phyloP scores from a whole-genome alignment of 2,888 invertebrate species.

The Macrosoma leucophasiata region DNA sequence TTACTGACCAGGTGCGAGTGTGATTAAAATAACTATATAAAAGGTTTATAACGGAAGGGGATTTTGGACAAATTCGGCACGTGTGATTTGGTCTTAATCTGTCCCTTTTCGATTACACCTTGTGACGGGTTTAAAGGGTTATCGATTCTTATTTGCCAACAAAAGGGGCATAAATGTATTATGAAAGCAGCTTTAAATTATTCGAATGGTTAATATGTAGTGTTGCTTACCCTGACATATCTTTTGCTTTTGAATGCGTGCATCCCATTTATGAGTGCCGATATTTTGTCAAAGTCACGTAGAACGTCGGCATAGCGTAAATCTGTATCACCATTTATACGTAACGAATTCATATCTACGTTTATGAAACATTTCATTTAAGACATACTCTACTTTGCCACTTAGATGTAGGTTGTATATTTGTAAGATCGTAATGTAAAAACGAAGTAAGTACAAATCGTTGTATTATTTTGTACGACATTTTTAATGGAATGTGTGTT shows the following conservation, averaged over 20 bases:
- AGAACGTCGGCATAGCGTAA: no score
- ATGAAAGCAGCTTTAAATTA: conserved; percentile 52
- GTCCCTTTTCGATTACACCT: conserved; percentile 43
- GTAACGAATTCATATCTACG: conserved; percentile 31
- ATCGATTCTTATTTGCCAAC: no score
- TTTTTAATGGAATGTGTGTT: conserved; percentile 40
- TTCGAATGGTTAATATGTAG: conserved; percentile 37
- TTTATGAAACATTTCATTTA: conserved; percentile 35
- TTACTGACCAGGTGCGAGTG: no score
- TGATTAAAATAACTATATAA: conserved; percentile 36
- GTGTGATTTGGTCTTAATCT: conserved; percentile 51
- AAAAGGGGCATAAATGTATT: no score
- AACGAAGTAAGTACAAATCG: conserved; percentile 43
- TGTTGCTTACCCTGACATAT: no score
- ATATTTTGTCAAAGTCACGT: no score
- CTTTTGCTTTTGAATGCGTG: no score
- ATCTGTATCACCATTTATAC: no score
- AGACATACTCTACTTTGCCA: conserved; percentile 67
- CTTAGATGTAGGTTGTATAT: conserved; percentile 35
- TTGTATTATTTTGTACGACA: conserved; percentile 40
- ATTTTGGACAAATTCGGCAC: conserved; percentile 44
- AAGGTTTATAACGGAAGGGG: conserved; percentile 42
- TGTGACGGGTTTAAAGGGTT: conserved; percentile 37
- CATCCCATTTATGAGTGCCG: no score
- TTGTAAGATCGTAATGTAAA: conserved; percentile 32